A percentile compares a stretch with the other conserved stretches of the same genome.
These are phyloP conservation scores for Helicoverpa armigera DNA, from an alignment of 1,140 invertebrate genomes.

Conservation along the genomic window DNA sequence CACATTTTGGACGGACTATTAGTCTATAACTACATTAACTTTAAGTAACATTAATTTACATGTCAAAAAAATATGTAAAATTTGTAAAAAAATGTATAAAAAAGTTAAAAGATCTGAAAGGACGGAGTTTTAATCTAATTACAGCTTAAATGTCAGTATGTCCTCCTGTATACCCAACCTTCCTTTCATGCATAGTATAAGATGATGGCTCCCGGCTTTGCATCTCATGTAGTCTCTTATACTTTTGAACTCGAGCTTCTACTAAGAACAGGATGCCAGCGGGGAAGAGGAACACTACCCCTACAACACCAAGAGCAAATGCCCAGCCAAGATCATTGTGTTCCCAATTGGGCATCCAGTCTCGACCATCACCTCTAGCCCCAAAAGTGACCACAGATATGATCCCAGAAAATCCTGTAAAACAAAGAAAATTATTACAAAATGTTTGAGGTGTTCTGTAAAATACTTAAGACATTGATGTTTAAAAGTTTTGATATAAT, in stretches of 20 bases:
- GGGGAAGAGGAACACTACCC: constrained; percentile 90
- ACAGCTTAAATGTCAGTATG: constrained; percentile 85
- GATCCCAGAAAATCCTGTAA: constrained; percentile 91
- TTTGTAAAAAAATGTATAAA: neutral
- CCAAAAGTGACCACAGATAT: constrained; percentile 92
- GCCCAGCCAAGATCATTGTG: constrained; percentile 98
- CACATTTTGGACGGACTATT: constrained; percentile 18
- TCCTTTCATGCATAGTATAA: constrained; percentile 88
- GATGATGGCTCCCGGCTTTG: constrained; percentile 88
- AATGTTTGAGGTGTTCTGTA: neutral
- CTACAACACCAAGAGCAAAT: constrained; percentile 94
- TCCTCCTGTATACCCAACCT: constrained; percentile 80
- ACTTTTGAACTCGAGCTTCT: constrained; percentile 92
- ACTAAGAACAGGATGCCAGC: constrained; percentile 93
- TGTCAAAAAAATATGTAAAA: neutral
- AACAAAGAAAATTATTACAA: constrained; percentile 15
- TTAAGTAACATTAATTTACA: neutral
- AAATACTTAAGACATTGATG: no score
- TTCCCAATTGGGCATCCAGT: constrained; percentile 99
- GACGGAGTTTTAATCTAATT: neutral
- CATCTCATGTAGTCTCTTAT: constrained; percentile 90
- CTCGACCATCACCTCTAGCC: constrained; percentile 94
- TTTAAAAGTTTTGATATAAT: no score
- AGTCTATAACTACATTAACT: neutral
- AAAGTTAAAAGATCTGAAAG: neutral